Evolutionary conservation across 2,113 vertebrate species (phyloP), one percentile per base, ranked within the genome.

Genomic region (Aldabrachelys gigantea): DNA sequence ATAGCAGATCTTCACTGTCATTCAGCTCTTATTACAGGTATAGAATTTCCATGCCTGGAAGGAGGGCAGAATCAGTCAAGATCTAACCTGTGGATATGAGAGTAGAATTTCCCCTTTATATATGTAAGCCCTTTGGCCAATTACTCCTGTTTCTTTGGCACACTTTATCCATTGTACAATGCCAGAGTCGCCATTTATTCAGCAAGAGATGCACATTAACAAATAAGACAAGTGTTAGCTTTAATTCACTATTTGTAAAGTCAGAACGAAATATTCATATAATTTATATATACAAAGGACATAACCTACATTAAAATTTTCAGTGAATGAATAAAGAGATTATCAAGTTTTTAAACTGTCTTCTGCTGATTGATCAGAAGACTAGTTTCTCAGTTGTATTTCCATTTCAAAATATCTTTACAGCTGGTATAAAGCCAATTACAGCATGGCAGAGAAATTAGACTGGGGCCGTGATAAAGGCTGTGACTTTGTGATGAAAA

Each of bases 341-440:
- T 50, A 35, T 59, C 2, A 89, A 82, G 78, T 90, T 75, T 94
- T 85, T 90, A 78, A 91, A 69, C 50, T 92, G 59, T 85, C 3
- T 96, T 56, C 54, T 90, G 44, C 49, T 35, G 13, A 31, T 56
- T 88, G 79, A 59, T 84, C 47, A 82, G 78, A 91, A 79, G 6
- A 6, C 16, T 41, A 13, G 10, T 75, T 90, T 93, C 88, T 94
- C 84, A 92, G 54, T 96, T 86, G 0, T 56, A 2, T 90, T 91
- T 62, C 93, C 3, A 41, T 95, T 96, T 91, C 88, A 84, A 94
- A 92, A 96, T 97, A 31, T 90, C 24, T 96, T 97, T 96, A 38
- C 97, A 99, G 99, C 86, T 99, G 99, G 99, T 99, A 99, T 98
- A 98, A 98, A 85, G 99, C 99, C n/a, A 99, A 99, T 98, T 99